These are phyloP conservation scores for Contarinia nasturtii DNA, from an alignment of 1,140 invertebrate genomes.

Conservation along the genomic window DNA sequence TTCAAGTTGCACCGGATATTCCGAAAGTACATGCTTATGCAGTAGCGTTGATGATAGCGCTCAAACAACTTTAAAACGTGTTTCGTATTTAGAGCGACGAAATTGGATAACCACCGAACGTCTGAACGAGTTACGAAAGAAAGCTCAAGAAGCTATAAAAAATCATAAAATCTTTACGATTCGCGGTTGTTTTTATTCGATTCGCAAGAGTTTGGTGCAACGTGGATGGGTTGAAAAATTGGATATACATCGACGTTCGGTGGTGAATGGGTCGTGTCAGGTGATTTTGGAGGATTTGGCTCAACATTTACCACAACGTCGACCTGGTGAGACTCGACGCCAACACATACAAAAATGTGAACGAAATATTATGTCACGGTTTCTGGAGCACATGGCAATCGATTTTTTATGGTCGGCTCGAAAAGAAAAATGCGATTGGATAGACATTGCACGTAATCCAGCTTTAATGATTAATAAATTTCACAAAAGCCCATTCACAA, in stretches of 20 bases:
- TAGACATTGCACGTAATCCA: conserved; percentile 22
- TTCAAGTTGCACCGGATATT: background rate
- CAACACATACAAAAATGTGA: conserved; percentile 29
- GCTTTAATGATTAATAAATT: conserved; percentile 31
- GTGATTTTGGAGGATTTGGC: conserved; percentile 20
- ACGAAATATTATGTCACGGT: conserved; percentile 38
- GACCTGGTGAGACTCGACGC: conserved; percentile 17
- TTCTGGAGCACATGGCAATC: conserved; percentile 47
- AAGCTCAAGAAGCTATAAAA: conserved; percentile 27
- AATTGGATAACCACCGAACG: conserved; percentile 27
- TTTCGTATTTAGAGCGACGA: conserved; percentile 9
- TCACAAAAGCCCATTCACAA: conserved; percentile 66
- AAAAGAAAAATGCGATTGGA: conserved; percentile 45
- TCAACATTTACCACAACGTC: conserved; percentile 18
- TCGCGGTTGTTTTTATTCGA: conserved; percentile 23
- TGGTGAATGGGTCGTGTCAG: conserved; percentile 11
- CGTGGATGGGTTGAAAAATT: conserved; percentile 44
- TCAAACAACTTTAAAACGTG: background rate
- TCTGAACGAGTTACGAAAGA: conserved; percentile 24
- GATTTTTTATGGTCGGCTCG: conserved; percentile 79
- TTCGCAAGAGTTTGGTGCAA: conserved; percentile 18
- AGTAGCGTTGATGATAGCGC: background rate
- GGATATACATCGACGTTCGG: conserved; percentile 29
- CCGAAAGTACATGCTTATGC: conserved; percentile 2
- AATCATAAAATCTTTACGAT: conserved; percentile 30